These are phyloP conservation scores for Temnothorax ravouxi DNA, from an alignment of 2,888 invertebrate genomes.

Conservation along the genomic window DNA sequence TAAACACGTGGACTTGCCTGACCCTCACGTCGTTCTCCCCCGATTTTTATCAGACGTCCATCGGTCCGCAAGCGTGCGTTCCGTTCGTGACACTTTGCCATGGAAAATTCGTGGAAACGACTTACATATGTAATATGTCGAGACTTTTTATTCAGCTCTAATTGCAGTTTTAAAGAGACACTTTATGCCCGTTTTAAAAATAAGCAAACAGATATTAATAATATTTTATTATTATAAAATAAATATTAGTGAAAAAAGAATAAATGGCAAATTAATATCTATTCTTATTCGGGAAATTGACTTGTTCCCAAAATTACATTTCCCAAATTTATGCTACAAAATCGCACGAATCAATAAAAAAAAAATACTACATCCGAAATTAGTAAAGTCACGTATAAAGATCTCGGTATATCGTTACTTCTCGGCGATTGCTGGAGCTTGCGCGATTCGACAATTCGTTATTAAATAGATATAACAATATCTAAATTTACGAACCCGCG, in stretches of 20 bases:
- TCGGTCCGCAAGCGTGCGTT: slow-evolving; percentile 31
- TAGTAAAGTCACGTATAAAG: background rate
- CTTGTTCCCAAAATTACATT: background rate
- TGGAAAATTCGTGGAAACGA: background rate
- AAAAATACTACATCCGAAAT: background rate
- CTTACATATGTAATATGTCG: background rate
- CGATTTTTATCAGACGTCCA: slow-evolving; percentile 57
- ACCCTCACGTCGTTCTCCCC: slow-evolving; percentile 69
- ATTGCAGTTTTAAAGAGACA: background rate
- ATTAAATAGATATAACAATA: slow-evolving; percentile 50
- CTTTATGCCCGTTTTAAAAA: background rate
- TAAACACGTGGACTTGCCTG: slow-evolving; percentile 62
- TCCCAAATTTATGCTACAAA: background rate
- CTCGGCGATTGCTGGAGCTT: background rate
- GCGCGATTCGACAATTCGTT: slow-evolving; percentile 45
- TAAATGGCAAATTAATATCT: background rate
- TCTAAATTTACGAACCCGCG: slow-evolving; percentile 44
- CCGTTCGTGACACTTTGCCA: slow-evolving; percentile 23
- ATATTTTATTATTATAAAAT: background rate
- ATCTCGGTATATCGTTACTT: background rate
- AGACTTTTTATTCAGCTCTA: background rate
- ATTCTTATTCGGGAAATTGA: background rate
- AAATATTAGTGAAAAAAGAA: background rate
- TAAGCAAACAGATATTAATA: background rate
- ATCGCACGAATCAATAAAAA: background rate